Base-by-base conservation (phyloP, 2,888 invertebrate genomes). In the Abrostola tripartita region DNA sequence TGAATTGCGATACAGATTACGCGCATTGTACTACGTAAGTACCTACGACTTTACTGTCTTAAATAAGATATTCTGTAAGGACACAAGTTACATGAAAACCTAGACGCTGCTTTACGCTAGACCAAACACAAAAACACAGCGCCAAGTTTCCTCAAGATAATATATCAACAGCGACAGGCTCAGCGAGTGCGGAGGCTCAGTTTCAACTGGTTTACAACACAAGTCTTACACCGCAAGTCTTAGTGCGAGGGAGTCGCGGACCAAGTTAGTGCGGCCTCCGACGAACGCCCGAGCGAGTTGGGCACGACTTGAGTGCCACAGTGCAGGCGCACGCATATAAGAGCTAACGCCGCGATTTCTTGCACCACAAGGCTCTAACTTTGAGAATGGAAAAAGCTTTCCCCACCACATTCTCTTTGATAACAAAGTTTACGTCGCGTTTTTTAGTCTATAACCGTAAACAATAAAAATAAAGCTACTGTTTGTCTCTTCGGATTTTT, bases 311-410 rank as follows among this genome's bases (percentile, higher is more conserved):
- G 12, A 57, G 56, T 57, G 57, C 49, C 47, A 35, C 40, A 40
- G 40, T 40, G 40, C 10, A 40, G 9, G 47, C 44, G 38, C 70
- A 38, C 44, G 54, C 61, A 55, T 37, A 59, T 50, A 59, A 24
- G 52, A 72, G 55, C 68, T 24, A 71, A 60, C 60, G 42, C 47
- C 35, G 40, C 38, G 47, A 63, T 57, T 72, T 72, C 64, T 71
- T 67, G 42, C 52, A 9, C 62, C 40, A 38, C 65, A 50, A 41
- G 4, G 44, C 49, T 57, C 49, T 44, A 47, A 60, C 37, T 53
- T 47, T 37, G 37, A 50, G 9, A 6, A 47, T 24, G 35, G 1
- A 14, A 47, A 9, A 42, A 47, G 44, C 8, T 9, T 44, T 24
- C 24, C 24, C 24, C 9, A 47, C 14, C 9, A 47, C 24, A 9